Evolutionary conservation across 2,888 invertebrate genomes (phyloP), one percentile per base, ranked within the genome.

Genomic region (Bellardia bayeri): DNA sequence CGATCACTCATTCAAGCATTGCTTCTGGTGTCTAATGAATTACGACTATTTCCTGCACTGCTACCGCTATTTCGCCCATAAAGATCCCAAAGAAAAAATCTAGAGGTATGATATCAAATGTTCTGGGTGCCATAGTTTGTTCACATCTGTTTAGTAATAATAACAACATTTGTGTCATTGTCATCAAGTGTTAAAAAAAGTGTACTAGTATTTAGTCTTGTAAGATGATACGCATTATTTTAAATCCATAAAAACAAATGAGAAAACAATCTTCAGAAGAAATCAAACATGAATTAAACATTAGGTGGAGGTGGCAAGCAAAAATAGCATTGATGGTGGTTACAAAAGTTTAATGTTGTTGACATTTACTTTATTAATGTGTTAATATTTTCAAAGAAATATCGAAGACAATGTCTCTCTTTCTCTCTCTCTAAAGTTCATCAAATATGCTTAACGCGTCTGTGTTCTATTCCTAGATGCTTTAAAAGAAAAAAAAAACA

Each of bases 301-400:
- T 66, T 69, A 23, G 72, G 37, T 72, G 80, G 23, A 58, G 61
- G 82, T 37, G 72, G 78, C 54, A 37, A 33, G 11, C 23, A 64
- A 56, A 6, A 56, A 2, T 14, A 13, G 23, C 37, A 14, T 30
- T 13, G 14, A 14, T 75, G 69, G 56, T 76, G 72, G n/a, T 61
- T 49, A 40, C 42, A 76, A 81, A 72, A 76, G 80, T 87, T 74
- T 49, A 71, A 78, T 82, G 78, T 69, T 87, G 82, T 87, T 87
- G 87, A 85, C 82, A 82, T 87, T 87, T 75, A 80, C 82, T 85
- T 78, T 82, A 87, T 87, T 85, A 85, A 87, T 82, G 85, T 85
- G 82, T 85, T 79, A 79, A 71, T 66, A 61, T 79, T 87, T 85
- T 75, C 58, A 64, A 85, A 82, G 63, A 45, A 82, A 71, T 71